Conservation (phyloP, 2,888 invertebrate genomes). For the Clistopyga incitator region DNA sequence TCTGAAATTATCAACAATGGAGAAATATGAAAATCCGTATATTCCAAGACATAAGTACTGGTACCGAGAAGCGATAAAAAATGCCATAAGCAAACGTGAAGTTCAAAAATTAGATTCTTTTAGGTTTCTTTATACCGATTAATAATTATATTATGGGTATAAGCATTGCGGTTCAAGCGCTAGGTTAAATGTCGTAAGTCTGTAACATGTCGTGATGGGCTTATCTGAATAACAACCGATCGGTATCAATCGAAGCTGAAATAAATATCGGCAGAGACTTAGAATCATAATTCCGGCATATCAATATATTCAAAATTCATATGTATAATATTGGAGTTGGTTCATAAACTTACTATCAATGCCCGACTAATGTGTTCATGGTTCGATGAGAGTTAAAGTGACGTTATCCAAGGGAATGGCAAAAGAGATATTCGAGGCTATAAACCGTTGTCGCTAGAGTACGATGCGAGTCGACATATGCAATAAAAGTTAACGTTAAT, state of each 20-base stretch:
- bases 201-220: neutral
- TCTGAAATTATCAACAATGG: neutral
- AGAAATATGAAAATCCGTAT: neutral
- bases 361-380: constrained; percentile 34
- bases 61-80: neutral
- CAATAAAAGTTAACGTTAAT: constrained; percentile 63
- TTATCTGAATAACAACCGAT: neutral
- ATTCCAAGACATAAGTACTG: too few relatives aligned
- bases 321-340: neutral
- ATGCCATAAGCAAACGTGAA: too few relatives aligned
- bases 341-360: constrained; percentile 24
- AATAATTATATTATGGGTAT: too few relatives aligned
- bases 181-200: neutral
- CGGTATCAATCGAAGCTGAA: neutral
- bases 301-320: neutral
- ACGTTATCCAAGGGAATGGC: constrained; percentile 3
- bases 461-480: constrained; percentile 37
- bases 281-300: neutral
- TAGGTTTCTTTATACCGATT: too few relatives aligned
- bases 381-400: constrained; percentile 39
- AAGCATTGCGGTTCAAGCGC: too few relatives aligned
- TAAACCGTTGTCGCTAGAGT: constrained; percentile 29
- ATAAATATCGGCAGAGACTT: neutral
- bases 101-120: too few relatives aligned
- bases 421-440: constrained; percentile 37